A percentile compares a stretch with the other conserved stretches of the same genome.
phyloP scores from a whole-genome alignment of 2,888 invertebrate genomes.

The Ecliptopera silaceata region DNA sequence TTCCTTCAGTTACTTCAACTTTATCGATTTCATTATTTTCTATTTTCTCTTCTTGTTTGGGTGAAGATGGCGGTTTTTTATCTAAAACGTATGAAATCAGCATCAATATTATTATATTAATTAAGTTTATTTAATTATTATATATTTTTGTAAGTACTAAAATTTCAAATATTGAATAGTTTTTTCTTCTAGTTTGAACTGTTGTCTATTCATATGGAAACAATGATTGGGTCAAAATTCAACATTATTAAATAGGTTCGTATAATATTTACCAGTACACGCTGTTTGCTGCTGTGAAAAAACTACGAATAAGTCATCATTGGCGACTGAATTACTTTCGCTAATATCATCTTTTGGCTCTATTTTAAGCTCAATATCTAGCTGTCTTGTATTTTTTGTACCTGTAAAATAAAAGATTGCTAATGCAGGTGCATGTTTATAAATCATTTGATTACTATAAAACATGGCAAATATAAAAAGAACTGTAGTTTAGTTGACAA shows the following conservation, averaged over 20 bases:
- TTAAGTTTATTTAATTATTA: too few species aligned
- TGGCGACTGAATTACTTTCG: constrained; percentile 51
- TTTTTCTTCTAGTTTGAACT: too few species aligned
- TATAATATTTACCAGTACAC: not conserved
- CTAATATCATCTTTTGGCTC: constrained; percentile 69
- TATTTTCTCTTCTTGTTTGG: not conserved
- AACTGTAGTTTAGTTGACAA: too few species aligned
- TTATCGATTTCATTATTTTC: not conserved
- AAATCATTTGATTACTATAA: too few species aligned
- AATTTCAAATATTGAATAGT: too few species aligned
- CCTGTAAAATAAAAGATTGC: constrained; percentile 49
- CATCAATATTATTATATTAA: too few species aligned
- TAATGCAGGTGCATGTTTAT: too few species aligned
- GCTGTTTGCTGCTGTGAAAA: not conserved
- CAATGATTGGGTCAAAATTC: too few species aligned
- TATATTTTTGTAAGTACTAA: too few species aligned
- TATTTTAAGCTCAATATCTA: constrained; percentile 60
- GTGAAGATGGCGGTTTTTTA: constrained; percentile 48
- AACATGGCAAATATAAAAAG: too few species aligned
- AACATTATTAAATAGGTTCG: too few species aligned
- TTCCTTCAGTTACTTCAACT: not conserved
- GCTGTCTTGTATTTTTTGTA: constrained; percentile 45
- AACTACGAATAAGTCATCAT: constrained; percentile 45
- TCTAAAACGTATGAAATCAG: constrained; percentile 44
- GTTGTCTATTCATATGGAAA: too few species aligned